phyloP scores from a whole-genome alignment of 2,888 invertebrate species.

The Drosophila seclusa region DNA sequence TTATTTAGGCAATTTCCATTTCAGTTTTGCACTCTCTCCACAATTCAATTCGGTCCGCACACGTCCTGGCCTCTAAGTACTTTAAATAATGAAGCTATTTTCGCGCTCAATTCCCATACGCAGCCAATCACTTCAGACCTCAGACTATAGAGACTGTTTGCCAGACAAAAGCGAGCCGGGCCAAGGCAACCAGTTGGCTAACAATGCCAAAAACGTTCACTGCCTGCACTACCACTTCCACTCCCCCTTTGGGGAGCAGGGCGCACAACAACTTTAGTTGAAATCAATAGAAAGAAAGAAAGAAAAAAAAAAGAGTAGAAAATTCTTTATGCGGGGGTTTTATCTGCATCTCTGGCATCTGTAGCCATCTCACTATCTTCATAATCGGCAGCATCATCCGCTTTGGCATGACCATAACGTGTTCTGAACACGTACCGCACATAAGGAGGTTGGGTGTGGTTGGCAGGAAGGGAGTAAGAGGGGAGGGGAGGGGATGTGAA shows the following conservation, averaged over 20 bases:
- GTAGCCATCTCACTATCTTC: constrained; percentile 57
- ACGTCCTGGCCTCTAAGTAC: constrained; percentile 59
- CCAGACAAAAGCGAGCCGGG: constrained; percentile 28
- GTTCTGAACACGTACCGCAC: constrained; percentile 71
- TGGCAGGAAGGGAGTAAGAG: not conserved
- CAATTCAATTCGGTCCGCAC: constrained; percentile 52
- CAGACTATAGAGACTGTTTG: constrained; percentile 19
- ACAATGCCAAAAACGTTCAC: constrained; percentile 54
- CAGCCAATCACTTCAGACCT: constrained; percentile 73
- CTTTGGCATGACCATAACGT: constrained; percentile 66
- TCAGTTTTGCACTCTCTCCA: constrained; percentile 50
- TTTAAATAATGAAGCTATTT: constrained; percentile 79
- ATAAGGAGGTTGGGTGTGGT: constrained; percentile 13
- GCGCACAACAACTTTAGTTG: constrained; percentile 50
- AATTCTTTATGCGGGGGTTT: constrained; percentile 55
- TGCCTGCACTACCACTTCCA: constrained; percentile 17
- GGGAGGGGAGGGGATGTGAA: not conserved
- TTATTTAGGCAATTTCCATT: constrained; percentile 74
- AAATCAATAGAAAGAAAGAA: constrained; percentile 62
- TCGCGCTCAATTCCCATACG: constrained; percentile 78
- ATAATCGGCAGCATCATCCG: constrained; percentile 74
- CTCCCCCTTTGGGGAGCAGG: constrained; percentile 3
- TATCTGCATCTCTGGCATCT: constrained; percentile 55
- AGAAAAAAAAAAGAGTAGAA: constrained; percentile 5
- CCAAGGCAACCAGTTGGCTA: constrained; percentile 43